Evolutionary conservation across 2,888 invertebrate genomes (phyloP), one percentile per base, ranked within the genome.

Genomic region (Chrysolina oricalcia): DNA sequence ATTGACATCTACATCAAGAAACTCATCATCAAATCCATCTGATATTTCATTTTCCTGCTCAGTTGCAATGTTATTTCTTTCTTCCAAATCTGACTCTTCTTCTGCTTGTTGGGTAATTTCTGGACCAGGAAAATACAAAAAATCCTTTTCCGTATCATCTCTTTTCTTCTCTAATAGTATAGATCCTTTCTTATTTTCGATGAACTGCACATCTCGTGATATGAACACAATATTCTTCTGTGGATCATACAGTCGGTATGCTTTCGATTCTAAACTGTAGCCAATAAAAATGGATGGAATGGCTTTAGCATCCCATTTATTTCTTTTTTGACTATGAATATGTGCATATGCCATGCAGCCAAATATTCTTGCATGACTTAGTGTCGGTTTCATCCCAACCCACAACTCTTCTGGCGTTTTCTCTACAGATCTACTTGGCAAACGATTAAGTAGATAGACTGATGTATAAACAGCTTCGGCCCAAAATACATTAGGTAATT

Each of bases 291-390:
- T n/a, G 23, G 23, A 35, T n/a, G 19, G 23, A 62, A 13, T 6
- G 11, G 62, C 62, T 35, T 62, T 23, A 62, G 62, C 15, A 62
- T 62, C 62, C 2, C 2, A 43, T 8, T 62, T 62, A 15, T 13
- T 63, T 35, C 27, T 63, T 35, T 41, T 65, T 46, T 65, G 43
- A 35, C 15, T 21, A 40, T 40, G 10, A 19, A 65, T 65, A 65
- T 65, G 65, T 41, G 65, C 65, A 53, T 53, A 68, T 53, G 56
- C 53, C 40, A 53, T 68, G 53, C 68, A 15, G 11, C 68, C 53
- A 27, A 68, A n/a, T 43, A 65, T 65, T 41, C n/a, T 68, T 11
- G 27, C 35, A 53, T 68, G 68, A 5, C 23, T 68, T 40, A 68
- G 27, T 5, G 13, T 68, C 15, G 67, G 59, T 23, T 63, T 63